phyloP scores from a whole-genome alignment of 2,797 vertebrate species.

The Stomatorhinus walkeri region DNA sequence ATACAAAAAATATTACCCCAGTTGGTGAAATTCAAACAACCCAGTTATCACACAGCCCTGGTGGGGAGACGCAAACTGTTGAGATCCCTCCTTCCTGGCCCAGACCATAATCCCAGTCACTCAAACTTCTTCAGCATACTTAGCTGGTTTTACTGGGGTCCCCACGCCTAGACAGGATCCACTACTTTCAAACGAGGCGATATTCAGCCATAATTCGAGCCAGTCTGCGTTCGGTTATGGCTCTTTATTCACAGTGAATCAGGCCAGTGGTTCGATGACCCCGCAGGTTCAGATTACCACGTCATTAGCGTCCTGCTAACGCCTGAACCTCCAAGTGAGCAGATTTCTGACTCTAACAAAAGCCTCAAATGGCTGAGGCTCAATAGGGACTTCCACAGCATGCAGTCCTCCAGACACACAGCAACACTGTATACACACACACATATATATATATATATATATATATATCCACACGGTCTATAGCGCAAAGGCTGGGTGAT shows the following conservation, averaged over 20 bases:
- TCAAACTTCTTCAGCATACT: background rate
- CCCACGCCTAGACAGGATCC: background rate
- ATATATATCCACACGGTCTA: background rate
- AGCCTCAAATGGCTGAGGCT: background rate
- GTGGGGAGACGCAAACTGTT: background rate
- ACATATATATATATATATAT: no score
- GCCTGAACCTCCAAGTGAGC: background rate
- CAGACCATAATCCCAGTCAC: background rate
- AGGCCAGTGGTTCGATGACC: background rate
- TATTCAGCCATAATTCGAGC: background rate
- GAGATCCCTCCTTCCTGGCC: background rate
- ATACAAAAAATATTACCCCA: background rate
- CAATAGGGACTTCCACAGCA: no score
- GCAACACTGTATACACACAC: no score
- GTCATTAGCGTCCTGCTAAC: background rate
- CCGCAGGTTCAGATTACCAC: background rate
- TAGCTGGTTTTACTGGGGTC: background rate
- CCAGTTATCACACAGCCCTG: background rate
- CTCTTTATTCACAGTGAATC: background rate
- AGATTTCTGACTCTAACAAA: background rate
- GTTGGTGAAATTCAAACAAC: background rate
- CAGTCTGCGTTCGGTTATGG: background rate
- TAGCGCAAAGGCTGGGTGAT: background rate
- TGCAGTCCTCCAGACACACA: no score
- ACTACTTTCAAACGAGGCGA: background rate